Base-by-base conservation (phyloP, 2,113 vertebrate genomes). In the Elaphurus davidianus region DNA sequence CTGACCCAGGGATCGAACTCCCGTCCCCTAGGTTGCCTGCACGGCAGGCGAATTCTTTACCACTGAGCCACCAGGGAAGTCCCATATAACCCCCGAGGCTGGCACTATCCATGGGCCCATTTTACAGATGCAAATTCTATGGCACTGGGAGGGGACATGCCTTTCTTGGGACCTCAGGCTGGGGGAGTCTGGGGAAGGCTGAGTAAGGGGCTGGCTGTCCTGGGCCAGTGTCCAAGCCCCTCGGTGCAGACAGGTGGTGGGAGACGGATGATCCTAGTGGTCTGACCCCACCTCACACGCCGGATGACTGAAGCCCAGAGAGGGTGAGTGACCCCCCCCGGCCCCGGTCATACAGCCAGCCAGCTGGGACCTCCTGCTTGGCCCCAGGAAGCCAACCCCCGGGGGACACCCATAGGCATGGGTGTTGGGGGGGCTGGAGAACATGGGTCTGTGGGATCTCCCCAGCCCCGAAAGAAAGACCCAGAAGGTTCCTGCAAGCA, bases 381-480 rank as follows among this genome's bases (percentile, higher is more conserved):
- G 36, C 47, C 87, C 59, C 16, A 74, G 47, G 43, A 86, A 82
- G 9, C 60, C 54, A 62, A 47, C 8, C 52, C 36, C 30, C 16
- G 8, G 11, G 21, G 33, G 76, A 87, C 8, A 43, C 76, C n/a
- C 6, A 28, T 27, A 0, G 12, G 12, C 1, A 1, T 3, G 28
- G 23, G 0, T 40, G 5, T 40, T 1, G 0, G 17, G 30, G 25
- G 27, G 10, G 4, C 81, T 28, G 4, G 7, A 33, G n/a, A 13
- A 45, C 2, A 4, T 28, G 64, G 21, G 23, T 27, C 16, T 0
- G 1, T 2, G 17, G 6, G n/a, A 36, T 43, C 16, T 54, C 50
- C 55, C 36, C 62, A 93, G 28, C 15, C 54, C 33, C 1, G 33
- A 36, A 3, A 8, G 27, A 7, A 45, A 36, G 13, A 76, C 40